Conservation (phyloP, 1,140 invertebrate genomes). For the Physella acuta region DNA sequence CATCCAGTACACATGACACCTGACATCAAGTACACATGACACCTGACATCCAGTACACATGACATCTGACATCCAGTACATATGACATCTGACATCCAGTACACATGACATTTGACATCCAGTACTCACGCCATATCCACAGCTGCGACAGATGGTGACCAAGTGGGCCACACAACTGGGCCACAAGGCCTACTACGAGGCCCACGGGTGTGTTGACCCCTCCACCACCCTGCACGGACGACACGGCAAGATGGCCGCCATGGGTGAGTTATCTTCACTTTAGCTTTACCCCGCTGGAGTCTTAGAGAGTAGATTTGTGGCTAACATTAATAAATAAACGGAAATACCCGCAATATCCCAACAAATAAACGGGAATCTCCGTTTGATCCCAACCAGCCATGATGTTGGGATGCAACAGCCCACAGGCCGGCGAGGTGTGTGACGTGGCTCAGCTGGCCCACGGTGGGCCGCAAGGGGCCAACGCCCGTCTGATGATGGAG, state of each 20-base stretch:
- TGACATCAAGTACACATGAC: no score
- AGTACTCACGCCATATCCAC: no score
- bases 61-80: no score
- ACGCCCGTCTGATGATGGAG: constrained; percentile 1
- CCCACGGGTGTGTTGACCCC: constrained; percentile 9
- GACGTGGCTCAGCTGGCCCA: constrained; percentile 10
- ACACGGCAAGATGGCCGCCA: background rate
- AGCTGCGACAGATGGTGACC: background rate
- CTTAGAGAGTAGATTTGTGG: background rate
- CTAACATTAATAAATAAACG: background rate
- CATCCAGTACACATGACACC: no score
- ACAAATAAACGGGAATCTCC: no score
- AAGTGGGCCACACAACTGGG: constrained; percentile 16
- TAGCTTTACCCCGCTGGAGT: no score
- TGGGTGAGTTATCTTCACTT: background rate
- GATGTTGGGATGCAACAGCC: constrained; percentile 17
- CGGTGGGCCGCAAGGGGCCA: background rate
- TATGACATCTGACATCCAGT: no score
- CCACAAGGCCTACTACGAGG: constrained; percentile 10
- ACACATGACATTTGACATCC: no score
- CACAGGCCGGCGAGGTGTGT: background rate
- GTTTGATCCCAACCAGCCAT: constrained; percentile 10
- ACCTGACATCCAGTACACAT: no score
- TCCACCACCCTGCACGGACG: constrained; percentile 2
- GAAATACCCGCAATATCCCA: no score